Conservation (phyloP, 2,113 vertebrate genomes). For the Pteruthius melanotis region DNA sequence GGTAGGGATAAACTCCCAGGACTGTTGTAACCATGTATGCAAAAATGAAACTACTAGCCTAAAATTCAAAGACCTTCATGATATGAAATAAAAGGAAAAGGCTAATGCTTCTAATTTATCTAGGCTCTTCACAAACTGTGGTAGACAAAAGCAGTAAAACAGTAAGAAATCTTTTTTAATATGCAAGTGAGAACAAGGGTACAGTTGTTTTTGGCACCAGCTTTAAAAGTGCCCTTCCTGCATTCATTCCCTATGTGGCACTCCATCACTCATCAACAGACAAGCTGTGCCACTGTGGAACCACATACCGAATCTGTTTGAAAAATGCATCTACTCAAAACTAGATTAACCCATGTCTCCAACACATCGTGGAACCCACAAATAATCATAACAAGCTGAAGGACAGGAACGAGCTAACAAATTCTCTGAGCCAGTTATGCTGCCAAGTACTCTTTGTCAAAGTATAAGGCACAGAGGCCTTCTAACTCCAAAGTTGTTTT, state of each 20-base stretch:
- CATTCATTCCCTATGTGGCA: rapidly evolving
- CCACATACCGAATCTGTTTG: background rate
- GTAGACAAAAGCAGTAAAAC: background rate
- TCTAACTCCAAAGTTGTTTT: background rate
- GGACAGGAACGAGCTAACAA: background rate
- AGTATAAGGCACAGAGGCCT: background rate
- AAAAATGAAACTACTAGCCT: background rate
- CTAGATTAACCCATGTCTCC: background rate
- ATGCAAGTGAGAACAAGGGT: background rate
- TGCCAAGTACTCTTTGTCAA: background rate
- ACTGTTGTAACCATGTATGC: background rate
- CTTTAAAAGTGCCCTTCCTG: background rate
- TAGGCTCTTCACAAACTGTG: background rate
- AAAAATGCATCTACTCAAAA: background rate
- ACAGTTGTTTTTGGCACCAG: background rate
- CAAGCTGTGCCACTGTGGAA: background rate
- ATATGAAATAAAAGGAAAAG: background rate
- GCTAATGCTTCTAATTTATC: background rate
- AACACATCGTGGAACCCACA: background rate
- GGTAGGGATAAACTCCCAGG: background rate
- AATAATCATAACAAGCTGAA: background rate
- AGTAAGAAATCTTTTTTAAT: background rate
- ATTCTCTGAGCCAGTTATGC: background rate
- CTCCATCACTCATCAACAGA: background rate
- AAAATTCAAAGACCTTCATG: background rate